Evolutionary conservation across 2,888 invertebrate genomes (phyloP).

Genomic region (Drosophila mettleri): DNA sequence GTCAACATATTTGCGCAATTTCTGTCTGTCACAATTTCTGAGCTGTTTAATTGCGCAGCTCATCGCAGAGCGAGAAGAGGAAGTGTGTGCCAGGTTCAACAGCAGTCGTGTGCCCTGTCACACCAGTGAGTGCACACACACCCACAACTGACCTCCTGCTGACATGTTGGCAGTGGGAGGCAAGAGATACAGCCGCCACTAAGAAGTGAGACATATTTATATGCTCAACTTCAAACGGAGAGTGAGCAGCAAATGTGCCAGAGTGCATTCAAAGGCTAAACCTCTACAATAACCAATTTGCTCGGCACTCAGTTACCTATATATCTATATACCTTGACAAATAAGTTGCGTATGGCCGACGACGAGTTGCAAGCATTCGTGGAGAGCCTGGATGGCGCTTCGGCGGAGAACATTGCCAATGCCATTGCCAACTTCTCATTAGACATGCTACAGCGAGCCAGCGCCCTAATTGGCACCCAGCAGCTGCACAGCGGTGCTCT

Average conservation of each 20-base stretch:
- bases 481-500: slow-evolving; percentile 48
- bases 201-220: slow-evolving; percentile 22
- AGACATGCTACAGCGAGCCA: slow-evolving; percentile 75
- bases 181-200: slow-evolving; percentile 12
- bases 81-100: slow-evolving; percentile 52
- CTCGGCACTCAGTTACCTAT: not conserved
- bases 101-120: slow-evolving; percentile 47
- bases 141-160: slow-evolving; percentile 34
- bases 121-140: slow-evolving; percentile 16
- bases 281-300: slow-evolving; percentile 5
- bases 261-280: slow-evolving; percentile 12
- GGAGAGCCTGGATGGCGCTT: slow-evolving; percentile 66
- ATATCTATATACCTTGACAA: not conserved
- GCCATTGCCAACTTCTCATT: slow-evolving; percentile 78
- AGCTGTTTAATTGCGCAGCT: slow-evolving; percentile 63
- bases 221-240: slow-evolving; percentile 2
- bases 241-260: slow-evolving; percentile 23
- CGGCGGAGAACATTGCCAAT: slow-evolving; percentile 60
- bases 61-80: slow-evolving; percentile 17
- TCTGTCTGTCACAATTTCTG: slow-evolving; percentile 23
- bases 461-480: slow-evolving; percentile 64
- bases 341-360: slow-evolving; percentile 57
- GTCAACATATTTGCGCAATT: slow-evolving; percentile 49
- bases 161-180: slow-evolving; percentile 25
- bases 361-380: slow-evolving; percentile 72